Evolutionary conservation across 2,113 vertebrate genomes (phyloP), one percentile per base, ranked within the genome.

Genomic region (Pionites leucogaster): DNA sequence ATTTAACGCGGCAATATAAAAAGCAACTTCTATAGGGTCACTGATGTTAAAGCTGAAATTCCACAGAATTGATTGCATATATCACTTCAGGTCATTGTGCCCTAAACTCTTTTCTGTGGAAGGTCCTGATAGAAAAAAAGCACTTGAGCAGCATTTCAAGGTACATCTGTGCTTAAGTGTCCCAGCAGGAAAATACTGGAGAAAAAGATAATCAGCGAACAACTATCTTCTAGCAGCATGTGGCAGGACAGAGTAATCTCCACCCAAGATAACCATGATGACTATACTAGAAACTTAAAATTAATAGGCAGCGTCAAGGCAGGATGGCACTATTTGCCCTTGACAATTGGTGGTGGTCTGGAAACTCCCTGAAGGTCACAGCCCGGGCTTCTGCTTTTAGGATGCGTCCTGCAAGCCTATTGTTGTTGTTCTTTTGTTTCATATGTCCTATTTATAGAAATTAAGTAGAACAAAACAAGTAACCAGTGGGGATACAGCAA

Each of bases 341-440:
- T 93, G 77, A 95, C 69, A 92, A 25, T 93, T 0, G 0, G 20
- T 91, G 47, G 39, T 92, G 62, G 65, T 95, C 86, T 95, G 88
- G 52, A 84, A 95, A 89, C 84, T 97, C 96, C 94, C 95, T 82
- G 74, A 60, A 74, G 39, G 68, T 86, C 42, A 16, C 14, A 44
- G 33, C 75, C 29, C 0, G 3, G 52, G 46, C 57, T 91, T 84
- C 91, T 82, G 82, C 88, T 83, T 90, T 86, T 64, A 84, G 88
- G 77, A 68, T 2, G 1, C 68, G 55, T 86, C 65, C 86, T 88
- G 65, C 65, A 65, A 90, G 47, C 7, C 19, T 64, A 13, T 93
- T 95, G 79, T 93, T 90, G 27, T 83, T 81, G 28, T 77, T 79
- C 82, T 96, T 94, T 94, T 95, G 90, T 95, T 92, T 94, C 60